phyloP scores from a whole-genome alignment of 2,113 vertebrate species.

The Origma solitaria region DNA sequence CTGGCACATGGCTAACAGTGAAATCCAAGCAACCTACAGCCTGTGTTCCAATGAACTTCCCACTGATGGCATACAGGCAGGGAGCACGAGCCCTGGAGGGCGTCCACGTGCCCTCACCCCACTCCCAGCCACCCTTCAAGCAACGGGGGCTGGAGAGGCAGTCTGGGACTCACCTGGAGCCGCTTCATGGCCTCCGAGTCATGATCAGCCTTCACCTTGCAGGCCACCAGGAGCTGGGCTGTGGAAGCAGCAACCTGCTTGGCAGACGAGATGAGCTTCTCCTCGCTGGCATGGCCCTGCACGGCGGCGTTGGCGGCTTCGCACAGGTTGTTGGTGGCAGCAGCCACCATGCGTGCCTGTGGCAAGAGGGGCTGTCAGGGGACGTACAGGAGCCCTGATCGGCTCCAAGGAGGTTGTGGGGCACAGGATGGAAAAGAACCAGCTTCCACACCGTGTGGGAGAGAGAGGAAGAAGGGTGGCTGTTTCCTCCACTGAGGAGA shows the following conservation, averaged over 20 bases:
- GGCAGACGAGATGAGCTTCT: slow-evolving; percentile 97
- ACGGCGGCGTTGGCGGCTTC: slow-evolving; percentile 96
- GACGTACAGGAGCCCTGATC: fast-evolving
- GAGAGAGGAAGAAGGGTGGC: neutral
- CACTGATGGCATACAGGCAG: neutral
- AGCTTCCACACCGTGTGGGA: neutral
- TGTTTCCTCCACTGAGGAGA: neutral
- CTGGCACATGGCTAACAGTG: neutral
- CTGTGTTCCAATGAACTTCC: neutral
- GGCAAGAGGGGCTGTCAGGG: neutral
- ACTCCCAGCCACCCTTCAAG: neutral
- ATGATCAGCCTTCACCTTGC: slow-evolving; percentile 97
- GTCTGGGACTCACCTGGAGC: slow-evolving; percentile 81
- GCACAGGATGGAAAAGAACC: neutral
- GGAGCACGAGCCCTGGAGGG: neutral
- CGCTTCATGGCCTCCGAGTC: slow-evolving; percentile 98
- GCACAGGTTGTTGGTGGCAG: slow-evolving; percentile 94
- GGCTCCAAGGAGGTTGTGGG: neutral
- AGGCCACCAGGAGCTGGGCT: slow-evolving; percentile 95
- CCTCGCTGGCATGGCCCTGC: slow-evolving; percentile 96
- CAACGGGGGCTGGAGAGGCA: neutral
- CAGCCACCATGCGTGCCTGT: slow-evolving; percentile 95
- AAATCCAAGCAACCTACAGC: neutral
- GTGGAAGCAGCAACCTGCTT: slow-evolving; percentile 99
- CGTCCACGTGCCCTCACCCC: fast-evolving